Evolutionary conservation across 1,140 invertebrate genomes (phyloP), one percentile per base, ranked within the genome.

Genomic region (Drosophila athabasca): DNA sequence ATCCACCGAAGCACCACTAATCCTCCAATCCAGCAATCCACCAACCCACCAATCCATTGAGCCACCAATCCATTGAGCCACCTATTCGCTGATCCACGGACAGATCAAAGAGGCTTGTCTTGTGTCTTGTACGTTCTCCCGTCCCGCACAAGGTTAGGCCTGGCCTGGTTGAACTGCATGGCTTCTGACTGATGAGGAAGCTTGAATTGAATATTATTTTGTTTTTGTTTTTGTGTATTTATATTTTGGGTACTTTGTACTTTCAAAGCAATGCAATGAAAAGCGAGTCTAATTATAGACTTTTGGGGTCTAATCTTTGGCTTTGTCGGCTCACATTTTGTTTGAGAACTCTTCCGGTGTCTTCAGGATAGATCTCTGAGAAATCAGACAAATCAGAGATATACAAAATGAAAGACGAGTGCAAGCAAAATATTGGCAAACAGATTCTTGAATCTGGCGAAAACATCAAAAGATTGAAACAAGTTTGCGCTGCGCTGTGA

Each of bases 111-210:
- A 26, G 31, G 19, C 19, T 39, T 19, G 17, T 19, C 17, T 19
- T 19, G 17, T 19, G 17, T 19, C 17, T 19, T 19, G 35, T 39
- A 39, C 35, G 35, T 39, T 39, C 66, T 19, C 13, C 17, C n/a
- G n/a, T 19, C 13, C 17, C 24, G 24, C 51, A 55, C 64, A 69
- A 69, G 66, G 66, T 68, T 69, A 57, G 49, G 31, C n/a, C 45
- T 45, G 49, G 31, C n/a, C 45, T 45, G 13, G 41, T 53, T 31
- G 65, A 45, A 29, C 29, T 57, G 66, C 64, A 68, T 41, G 5
- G 2, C 31, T 19, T 64, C 45, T 41, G 64, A 29, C 78, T 81
- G 79, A 82, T 76, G 68, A 82, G 79, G 79, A 81, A 81, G 79
- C 79, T 50, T 45, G 8, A 35, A 9, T 41, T 39, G 35, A 70